Percentiles rank a stretch among this genome's conserved stretches.
These are phyloP conservation scores for Telenomus remus DNA, from an alignment of 1,140 invertebrate species.

Conservation along the genomic window DNA sequence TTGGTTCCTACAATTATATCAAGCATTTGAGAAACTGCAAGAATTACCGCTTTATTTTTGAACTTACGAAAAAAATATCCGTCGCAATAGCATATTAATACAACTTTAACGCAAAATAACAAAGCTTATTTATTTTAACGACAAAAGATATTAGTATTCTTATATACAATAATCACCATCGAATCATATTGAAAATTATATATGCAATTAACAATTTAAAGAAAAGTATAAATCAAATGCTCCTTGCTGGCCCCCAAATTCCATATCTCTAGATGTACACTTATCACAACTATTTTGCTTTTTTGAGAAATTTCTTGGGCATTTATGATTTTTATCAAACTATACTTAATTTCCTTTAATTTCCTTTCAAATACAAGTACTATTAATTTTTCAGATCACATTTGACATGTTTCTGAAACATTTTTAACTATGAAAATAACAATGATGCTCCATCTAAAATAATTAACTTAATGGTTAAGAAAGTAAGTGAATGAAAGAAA, in stretches of 20 bases:
- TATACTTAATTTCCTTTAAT: background rate
- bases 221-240: conserved; percentile 34
- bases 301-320: background rate
- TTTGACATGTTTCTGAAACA: conserved; percentile 28
- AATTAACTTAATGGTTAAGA: conserved; percentile 1
- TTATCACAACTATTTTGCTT: background rate
- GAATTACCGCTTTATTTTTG: conserved; percentile 14
- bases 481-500: conserved; percentile 13
- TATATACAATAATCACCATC: conserved; percentile 28
- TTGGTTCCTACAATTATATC: conserved; percentile 48
- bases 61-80: conserved; percentile 8
- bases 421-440: conserved; percentile 21
- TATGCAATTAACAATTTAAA: conserved; percentile 28
- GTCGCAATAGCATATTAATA: background rate
- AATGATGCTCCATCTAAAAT: conserved; percentile 22
- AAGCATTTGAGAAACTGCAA: conserved; percentile 15
- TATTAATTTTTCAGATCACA: conserved; percentile 3
- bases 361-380: conserved; percentile 3
- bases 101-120: conserved; percentile 34
- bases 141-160: conserved; percentile 38
- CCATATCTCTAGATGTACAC: background rate
- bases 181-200: conserved; percentile 17
- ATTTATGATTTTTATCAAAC: background rate
- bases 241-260: background rate
- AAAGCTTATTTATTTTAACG: conserved; percentile 51